Evolutionary conservation across 2,797 vertebrate genomes (phyloP), one percentile per base, ranked within the genome.

Genomic region (Anniella stebbinsi): DNA sequence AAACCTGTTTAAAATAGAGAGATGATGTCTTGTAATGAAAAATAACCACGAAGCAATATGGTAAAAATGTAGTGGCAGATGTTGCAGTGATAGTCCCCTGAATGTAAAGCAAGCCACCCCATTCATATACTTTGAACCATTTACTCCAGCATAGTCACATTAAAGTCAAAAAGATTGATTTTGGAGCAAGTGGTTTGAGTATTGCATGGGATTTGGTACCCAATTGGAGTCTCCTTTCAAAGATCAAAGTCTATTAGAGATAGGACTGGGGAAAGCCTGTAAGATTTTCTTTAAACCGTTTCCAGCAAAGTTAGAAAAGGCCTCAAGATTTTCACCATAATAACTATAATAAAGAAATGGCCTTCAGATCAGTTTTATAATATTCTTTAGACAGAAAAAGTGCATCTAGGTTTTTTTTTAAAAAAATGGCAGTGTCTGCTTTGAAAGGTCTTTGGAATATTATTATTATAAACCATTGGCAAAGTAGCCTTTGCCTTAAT

Each of bases 401-500:
- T 41, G 11, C 66, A 38, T 84, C 28, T 54, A 63, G 11, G 41
- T 81, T 82, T 88, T 88, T 80, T 88, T 78, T n/a, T n/a, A n/a
- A n/a, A n/a, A n/a, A 83, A 63, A 57, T 70, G 86, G 7, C 90
- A 87, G 28, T 90, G 86, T 75, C 9, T 89, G 66, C 82, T 91
- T 18, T 1, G 33, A 91, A 12, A 84, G 33, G 21, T 45, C 72
- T 41, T 13, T 13, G 75, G 82, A 87, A 87, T 90, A 88, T 57
- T 90, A 30, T 57, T 90, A 30, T 12, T 84, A 63, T 60, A 92
- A 89, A 91, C 69, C 76, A 83, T 21, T 81, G 11, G 30, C 54
- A 36, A 25, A 60, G 15, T 84, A 93, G 17, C 87, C 33, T 91
- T 93, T 88, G 80, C 36, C 48, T 83, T 88, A 88, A 86, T 89